Conservation (phyloP, 2,888 invertebrate species). For the Oscheius sp. region DNA sequence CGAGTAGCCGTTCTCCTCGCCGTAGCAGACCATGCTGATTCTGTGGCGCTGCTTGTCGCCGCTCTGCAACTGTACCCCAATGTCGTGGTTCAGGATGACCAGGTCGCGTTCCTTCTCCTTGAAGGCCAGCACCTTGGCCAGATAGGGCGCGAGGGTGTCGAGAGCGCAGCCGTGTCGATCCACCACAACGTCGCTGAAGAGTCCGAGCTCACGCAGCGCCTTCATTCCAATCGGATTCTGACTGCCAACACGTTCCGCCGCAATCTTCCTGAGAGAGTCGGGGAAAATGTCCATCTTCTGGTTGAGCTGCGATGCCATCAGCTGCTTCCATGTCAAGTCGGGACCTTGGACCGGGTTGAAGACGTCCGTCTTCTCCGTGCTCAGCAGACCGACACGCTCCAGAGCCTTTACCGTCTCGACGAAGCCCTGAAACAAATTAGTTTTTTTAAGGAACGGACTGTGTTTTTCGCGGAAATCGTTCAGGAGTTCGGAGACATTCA, state of each 20-base stretch:
- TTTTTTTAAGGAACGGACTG: not conserved
- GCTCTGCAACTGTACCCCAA: slow-evolving; percentile 92
- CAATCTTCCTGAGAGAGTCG: slow-evolving; percentile 87
- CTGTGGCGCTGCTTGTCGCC: slow-evolving; percentile 81
- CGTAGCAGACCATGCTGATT: slow-evolving; percentile 87
- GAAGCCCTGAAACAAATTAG: slow-evolving; percentile 80
- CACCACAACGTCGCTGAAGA: slow-evolving; percentile 85
- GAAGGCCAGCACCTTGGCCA: slow-evolving; percentile 71
- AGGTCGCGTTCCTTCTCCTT: slow-evolving; percentile 87
- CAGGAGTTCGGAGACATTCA: no score
- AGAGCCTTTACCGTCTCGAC: slow-evolving; percentile 88
- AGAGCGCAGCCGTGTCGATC: slow-evolving; percentile 86
- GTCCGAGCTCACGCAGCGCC: slow-evolving; percentile 79
- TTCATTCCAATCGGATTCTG: slow-evolving; percentile 64
- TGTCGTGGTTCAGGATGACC: slow-evolving; percentile 91
- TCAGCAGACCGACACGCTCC: slow-evolving; percentile 88
- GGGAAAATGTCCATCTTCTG: slow-evolving; percentile 89
- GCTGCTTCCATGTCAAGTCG: slow-evolving; percentile 92
- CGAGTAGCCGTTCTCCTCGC: slow-evolving; percentile 81
- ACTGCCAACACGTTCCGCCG: slow-evolving; percentile 84
- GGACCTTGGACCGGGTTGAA: slow-evolving; percentile 92
- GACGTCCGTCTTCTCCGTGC: slow-evolving; percentile 86
- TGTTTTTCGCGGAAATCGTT: no score
- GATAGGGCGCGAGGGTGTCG: slow-evolving; percentile 90
- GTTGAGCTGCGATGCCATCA: slow-evolving; percentile 87